Evolutionary conservation across 2,113 vertebrate species (phyloP).

Genomic region (Heptranchias perlo): DNA sequence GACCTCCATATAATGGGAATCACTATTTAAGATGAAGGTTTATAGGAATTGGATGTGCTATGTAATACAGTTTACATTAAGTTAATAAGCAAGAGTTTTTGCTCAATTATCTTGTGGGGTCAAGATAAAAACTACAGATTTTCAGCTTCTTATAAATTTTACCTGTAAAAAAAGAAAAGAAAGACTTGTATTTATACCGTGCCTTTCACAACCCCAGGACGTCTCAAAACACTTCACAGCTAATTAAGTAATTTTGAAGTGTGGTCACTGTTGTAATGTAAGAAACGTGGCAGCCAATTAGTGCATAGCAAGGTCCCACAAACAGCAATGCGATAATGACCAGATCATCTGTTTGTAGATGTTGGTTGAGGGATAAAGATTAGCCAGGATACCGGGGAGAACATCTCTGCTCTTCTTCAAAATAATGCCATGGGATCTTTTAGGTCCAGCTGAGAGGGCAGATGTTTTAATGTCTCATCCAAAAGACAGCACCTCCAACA

Average conservation of each 20-base stretch:
- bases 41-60: neutral
- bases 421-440: neutral
- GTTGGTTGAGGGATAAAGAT: no score
- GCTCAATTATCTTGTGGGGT: neutral
- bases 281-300: neutral
- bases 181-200: neutral
- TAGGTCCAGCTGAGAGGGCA: neutral
- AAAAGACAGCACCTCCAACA: neutral
- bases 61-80: neutral
- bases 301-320: no score
- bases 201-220: neutral
- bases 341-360: no score
- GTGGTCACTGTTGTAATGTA: neutral
- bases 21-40: neutral
- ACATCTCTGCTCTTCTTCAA: no score
- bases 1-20: neutral
- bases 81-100: neutral
- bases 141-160: neutral
- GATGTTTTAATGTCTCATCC: neutral
- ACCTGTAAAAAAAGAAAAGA: neutral
- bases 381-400: no score
- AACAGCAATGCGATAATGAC: no score
- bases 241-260: neutral
- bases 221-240: neutral
- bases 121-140: neutral